A percentile compares a stretch with the other conserved stretches of the same genome.
Evolutionary conservation across 2,797 vertebrate genomes (phyloP).

Genomic region (Adrianichthys oophorus): DNA sequence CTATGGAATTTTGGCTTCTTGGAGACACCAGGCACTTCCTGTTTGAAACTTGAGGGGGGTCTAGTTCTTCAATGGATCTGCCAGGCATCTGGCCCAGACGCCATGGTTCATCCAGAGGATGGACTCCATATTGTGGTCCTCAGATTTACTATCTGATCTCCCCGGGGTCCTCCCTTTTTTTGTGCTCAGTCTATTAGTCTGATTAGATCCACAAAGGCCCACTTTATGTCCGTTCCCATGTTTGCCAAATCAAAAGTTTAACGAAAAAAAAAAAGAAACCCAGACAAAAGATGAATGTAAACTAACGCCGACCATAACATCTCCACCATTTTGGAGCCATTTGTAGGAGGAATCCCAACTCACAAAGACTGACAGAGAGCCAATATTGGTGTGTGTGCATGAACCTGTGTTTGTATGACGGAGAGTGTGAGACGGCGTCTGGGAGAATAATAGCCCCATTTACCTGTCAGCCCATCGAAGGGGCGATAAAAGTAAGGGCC

Average conservation of each 20-base stretch:
- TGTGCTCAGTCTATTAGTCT: constrained; percentile 80
- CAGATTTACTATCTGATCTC: constrained; percentile 78
- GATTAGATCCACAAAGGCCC: constrained; percentile 75
- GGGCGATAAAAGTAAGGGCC: constrained; percentile 74
- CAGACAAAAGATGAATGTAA: constrained; percentile 59
- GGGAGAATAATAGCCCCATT: constrained; percentile 69
- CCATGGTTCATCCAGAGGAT: constrained; percentile 73
- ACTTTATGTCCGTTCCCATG: constrained; percentile 23
- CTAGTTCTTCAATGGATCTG: constrained; percentile 21
- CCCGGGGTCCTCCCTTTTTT: constrained; percentile 65
- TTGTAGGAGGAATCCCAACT: constrained; percentile 32
- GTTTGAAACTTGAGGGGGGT: too few relatives aligned
- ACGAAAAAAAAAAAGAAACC: constrained; percentile 49
- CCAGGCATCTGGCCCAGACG: constrained; percentile 64
- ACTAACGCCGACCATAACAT: constrained; percentile 59
- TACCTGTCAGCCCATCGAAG: constrained; percentile 66
- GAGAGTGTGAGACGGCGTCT: constrained; percentile 29
- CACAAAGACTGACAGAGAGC: constrained; percentile 41
- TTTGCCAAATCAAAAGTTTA: constrained; percentile 52
- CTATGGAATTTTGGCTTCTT: too few relatives aligned
- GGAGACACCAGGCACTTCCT: too few relatives aligned
- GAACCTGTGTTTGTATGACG: constrained; percentile 20
- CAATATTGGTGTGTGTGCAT: constrained; percentile 38
- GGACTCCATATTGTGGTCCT: constrained; percentile 78
- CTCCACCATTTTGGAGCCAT: constrained; percentile 36